phyloP scores from a whole-genome alignment of 2,888 invertebrate species.

The Arctia plantaginis region DNA sequence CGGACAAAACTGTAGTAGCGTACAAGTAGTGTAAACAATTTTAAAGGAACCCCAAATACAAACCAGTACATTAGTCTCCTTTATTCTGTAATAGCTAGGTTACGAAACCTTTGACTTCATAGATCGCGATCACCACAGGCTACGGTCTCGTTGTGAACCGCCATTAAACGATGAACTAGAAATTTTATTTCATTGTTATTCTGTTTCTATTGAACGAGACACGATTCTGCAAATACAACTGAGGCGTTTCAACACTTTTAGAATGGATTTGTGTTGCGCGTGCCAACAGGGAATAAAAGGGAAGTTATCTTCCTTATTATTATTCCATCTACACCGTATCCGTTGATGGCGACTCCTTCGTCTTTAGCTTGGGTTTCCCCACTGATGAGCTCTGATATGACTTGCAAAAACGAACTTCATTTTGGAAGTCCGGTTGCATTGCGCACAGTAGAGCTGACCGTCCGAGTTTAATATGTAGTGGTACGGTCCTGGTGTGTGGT shows the following conservation, averaged over 20 bases:
- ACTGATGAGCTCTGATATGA: no score
- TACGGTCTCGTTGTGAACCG: conserved; percentile 22
- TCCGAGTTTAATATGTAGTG: no score
- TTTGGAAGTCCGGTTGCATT: no score
- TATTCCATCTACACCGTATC: no score
- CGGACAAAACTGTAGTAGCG: no score
- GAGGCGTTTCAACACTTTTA: neutral
- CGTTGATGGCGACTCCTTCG: no score
- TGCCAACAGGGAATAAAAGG: no score
- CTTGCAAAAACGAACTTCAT: no score
- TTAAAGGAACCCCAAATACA: neutral
- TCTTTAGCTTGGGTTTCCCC: no score
- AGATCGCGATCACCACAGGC: conserved; percentile 13
- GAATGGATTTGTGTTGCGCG: neutral
- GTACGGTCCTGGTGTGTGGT: no score
- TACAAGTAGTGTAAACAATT: neutral
- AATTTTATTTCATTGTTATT: conserved; percentile 22
- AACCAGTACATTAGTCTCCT: neutral
- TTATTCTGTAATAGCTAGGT: neutral
- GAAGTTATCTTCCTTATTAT: no score
- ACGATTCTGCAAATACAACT: neutral
- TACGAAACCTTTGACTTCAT: neutral
- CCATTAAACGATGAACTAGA: conserved; percentile 23
- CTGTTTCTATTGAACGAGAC: neutral
- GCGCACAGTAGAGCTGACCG: no score